A percentile compares a stretch with the other conserved stretches of the same genome.
Evolutionary conservation across 2,113 vertebrate genomes (phyloP).

Genomic region (Ancistrus triradiatus): DNA sequence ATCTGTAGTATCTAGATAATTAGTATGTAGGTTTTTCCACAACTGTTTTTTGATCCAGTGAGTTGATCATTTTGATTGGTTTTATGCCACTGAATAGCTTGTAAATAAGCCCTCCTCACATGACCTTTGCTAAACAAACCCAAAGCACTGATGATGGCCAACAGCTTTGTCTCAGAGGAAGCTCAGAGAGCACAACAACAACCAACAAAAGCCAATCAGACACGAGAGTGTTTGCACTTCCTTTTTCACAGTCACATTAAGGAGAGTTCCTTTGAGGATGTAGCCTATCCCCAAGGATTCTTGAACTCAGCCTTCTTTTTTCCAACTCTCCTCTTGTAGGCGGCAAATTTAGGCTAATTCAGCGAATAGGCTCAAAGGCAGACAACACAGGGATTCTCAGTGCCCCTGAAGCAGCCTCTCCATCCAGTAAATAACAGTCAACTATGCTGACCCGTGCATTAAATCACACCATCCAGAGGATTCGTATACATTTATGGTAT

Average conservation of each 20-base stretch:
- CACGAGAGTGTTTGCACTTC: constrained; percentile 8
- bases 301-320: constrained; percentile 11
- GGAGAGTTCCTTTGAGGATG: constrained; percentile 13
- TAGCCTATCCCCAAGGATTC: constrained; percentile 10
- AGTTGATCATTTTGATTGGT: too few species aligned
- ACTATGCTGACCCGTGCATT: constrained; percentile 4
- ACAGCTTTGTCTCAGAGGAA: constrained; percentile 13
- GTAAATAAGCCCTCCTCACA: background rate
- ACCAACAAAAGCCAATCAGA: constrained; percentile 36
- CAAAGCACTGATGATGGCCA: constrained; percentile 9
- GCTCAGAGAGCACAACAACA: constrained; percentile 21
- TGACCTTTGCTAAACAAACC: background rate
- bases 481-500: too few species aligned
- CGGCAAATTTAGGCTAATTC: constrained; percentile 18
- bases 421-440: background rate
- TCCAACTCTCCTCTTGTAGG: constrained; percentile 5
- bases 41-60: too few species aligned
- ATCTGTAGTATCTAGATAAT: too few species aligned
- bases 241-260: constrained; percentile 28
- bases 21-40: too few species aligned
- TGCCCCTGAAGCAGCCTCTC: background rate
- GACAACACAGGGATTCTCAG: constrained; percentile 21
- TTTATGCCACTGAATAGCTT: background rate
- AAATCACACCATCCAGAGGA: background rate
- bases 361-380: constrained; percentile 10